Percentiles rank a stretch among this genome's conserved stretches.
Conservation (phyloP, 2,113 vertebrate genomes). For the Naja naja region DNA sequence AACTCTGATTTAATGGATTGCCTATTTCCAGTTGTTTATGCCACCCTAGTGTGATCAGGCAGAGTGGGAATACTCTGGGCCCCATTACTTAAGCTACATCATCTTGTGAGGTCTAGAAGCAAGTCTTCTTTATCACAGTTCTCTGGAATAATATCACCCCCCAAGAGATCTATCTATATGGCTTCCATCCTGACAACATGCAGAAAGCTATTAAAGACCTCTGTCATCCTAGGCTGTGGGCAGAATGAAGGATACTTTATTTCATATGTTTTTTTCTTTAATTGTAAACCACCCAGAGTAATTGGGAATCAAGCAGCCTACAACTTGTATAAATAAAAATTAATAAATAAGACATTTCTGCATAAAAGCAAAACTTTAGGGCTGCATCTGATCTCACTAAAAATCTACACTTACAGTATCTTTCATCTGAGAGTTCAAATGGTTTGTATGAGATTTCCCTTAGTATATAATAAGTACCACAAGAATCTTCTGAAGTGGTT, state of each 20-base stretch:
- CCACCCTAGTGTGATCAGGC: background rate
- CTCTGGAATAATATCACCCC: background rate
- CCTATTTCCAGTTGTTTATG: background rate
- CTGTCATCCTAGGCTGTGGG: background rate
- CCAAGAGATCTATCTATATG: background rate
- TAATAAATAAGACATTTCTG: background rate
- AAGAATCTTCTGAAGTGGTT: background rate
- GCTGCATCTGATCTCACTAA: background rate
- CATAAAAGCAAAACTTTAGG: background rate
- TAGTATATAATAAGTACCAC: background rate
- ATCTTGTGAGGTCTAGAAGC: background rate
- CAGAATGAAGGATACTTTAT: background rate
- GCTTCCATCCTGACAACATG: background rate
- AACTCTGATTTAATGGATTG: background rate
- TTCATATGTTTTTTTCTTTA: background rate
- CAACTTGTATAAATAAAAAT: background rate
- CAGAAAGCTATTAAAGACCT: background rate
- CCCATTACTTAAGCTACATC: background rate
- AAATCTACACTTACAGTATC: background rate
- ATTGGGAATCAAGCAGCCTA: background rate
- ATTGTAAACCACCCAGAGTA: background rate
- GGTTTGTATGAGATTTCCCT: background rate
- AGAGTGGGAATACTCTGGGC: background rate
- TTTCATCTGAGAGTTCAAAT: background rate
- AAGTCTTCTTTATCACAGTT: background rate